Base-by-base conservation (phyloP, 2,797 vertebrate genomes). In the Sylvia borin region DNA sequence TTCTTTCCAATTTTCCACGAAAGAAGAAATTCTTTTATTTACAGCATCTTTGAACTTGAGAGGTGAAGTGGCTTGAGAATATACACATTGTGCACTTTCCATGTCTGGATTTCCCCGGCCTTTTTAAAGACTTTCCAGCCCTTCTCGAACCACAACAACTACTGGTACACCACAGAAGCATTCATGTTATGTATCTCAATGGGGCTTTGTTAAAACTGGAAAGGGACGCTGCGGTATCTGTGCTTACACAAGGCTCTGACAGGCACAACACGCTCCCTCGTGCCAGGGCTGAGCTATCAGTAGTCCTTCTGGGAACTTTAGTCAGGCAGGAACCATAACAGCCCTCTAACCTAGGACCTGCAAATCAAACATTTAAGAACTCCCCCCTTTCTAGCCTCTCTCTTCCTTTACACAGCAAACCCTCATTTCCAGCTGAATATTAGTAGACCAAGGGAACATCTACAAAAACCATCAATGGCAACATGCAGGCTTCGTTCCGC, bases 51-150 rank as follows among this genome's bases (percentile, higher is more conserved):
- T 80, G 43, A 93, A 88, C 32, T 79, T 26, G 42, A 9, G 34
- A 93, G 51, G 72, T 76, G 55, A 48, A 88, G 24, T 15, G 32
- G 11, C 55, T 74, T 57, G 61, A 70, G 83, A 71, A 77, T 74
- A 82, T 7, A 6, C 24, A 90, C 24, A 60, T 11, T 48, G 81
- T 78, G 2, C 4, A 17, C 76, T 93, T 93, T 91, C 79, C 31
- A 12, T 43, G 34, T 50, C 17, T 88, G 78, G 70, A 71, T 76
- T 92, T 92, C 40, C 67, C 58, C 70, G 64, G 32, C 29, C 67
- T 95, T 93, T 73, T 57, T 76, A 92, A 85, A 95, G 88, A 74
- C 80, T 61, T 86, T 82, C 66, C 82, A 94, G 88, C 27, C 34
- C n/a, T 72, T 96, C 80, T 60, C 88, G 58, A 91, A 51, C 40